These are phyloP conservation scores for Cepaea nemoralis DNA, from an alignment of 1,140 invertebrate genomes.

Conservation along the genomic window DNA sequence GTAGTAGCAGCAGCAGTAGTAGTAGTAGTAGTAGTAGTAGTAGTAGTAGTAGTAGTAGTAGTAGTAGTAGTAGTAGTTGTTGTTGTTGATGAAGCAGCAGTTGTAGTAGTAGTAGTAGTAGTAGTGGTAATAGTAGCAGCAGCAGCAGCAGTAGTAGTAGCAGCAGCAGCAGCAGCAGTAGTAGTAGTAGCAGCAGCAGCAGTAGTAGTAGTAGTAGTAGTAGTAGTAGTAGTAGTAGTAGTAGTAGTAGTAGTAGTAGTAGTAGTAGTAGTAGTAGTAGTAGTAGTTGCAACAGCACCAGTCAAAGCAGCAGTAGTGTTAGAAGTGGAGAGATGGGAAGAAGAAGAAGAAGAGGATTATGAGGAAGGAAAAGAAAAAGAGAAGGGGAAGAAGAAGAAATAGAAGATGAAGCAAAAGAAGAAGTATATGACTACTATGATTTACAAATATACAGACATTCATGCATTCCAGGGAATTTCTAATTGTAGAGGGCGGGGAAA, in stretches of 20 bases:
- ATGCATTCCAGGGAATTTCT: too few species aligned
- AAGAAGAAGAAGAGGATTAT: not conserved
- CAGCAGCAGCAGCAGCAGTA: not conserved
- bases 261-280: not conserved
- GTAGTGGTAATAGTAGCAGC: not conserved
- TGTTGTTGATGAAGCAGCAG: slow-evolving; percentile 11
- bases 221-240: not conserved
- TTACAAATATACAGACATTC: too few species aligned
- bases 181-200: not conserved
- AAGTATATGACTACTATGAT: too few species aligned
- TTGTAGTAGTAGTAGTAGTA: slow-evolving; percentile 10
- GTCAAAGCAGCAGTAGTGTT: not conserved
- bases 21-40: slow-evolving; percentile 31
- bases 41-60: slow-evolving; percentile 31
- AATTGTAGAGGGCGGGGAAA: too few species aligned
- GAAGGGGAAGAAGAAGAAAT: too few species aligned
- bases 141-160: not conserved
- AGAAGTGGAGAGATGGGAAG: not conserved
- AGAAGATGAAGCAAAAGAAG: too few species aligned
- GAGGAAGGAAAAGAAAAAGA: too few species aligned
- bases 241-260: not conserved
- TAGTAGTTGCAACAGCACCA: not conserved
- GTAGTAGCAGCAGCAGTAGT: slow-evolving; percentile 29
- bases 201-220: not conserved
- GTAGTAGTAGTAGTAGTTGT: slow-evolving; percentile 28